Conservation (phyloP, 1,140 invertebrate species). For the Trissolcus basalis region DNA sequence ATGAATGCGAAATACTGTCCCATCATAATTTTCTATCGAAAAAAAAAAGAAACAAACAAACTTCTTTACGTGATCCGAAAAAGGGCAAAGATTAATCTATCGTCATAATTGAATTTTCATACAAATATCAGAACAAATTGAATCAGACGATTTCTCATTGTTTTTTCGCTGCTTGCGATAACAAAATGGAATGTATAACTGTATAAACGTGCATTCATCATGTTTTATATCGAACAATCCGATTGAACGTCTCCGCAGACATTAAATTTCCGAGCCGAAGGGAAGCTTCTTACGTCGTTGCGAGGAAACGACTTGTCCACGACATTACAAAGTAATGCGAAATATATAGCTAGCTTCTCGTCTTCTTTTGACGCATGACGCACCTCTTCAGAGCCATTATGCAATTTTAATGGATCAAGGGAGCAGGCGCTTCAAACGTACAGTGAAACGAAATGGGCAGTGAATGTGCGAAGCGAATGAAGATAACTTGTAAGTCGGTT, state of each 20-base stretch:
- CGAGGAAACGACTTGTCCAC: constrained; percentile 48
- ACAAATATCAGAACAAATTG: not conserved
- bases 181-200: constrained; percentile 1
- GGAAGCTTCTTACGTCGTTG: constrained; percentile 61
- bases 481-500: constrained; percentile 74
- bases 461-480: constrained; percentile 65
- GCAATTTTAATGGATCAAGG: constrained; percentile 67
- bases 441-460: constrained; percentile 64
- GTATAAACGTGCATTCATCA: constrained; percentile 11
- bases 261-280: constrained; percentile 29
- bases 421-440: constrained; percentile 38
- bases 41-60: not conserved
- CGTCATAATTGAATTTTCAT: not conserved
- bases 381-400: constrained; percentile 59
- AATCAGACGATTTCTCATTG: too few relatives aligned
- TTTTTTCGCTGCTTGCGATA: not conserved
- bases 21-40: not conserved
- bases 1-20: constrained; percentile 25
- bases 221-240: constrained; percentile 26
- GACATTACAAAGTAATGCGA: constrained; percentile 53
- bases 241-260: constrained; percentile 16
- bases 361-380: constrained; percentile 41
- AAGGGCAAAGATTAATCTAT: too few relatives aligned
- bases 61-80: not conserved
- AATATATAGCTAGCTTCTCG: constrained; percentile 33